phyloP scores from a whole-genome alignment of 37 sponge, comb jelly and placozoan species.

The Lycopodina hypogea region DNA sequence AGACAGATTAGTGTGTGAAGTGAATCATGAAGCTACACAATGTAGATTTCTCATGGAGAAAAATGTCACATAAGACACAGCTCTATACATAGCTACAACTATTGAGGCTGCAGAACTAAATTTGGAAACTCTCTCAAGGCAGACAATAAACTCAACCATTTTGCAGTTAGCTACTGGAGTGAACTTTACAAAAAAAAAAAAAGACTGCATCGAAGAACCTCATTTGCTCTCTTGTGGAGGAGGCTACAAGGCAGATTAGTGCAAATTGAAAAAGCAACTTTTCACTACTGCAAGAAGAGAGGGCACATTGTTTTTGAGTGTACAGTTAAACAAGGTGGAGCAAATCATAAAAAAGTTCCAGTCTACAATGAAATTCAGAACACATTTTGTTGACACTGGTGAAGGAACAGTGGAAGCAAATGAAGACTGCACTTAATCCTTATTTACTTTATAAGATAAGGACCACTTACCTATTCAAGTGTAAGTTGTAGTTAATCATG shows the following conservation, averaged over 20 bases:
- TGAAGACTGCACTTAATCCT: too few relatives aligned
- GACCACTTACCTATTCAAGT: background rate
- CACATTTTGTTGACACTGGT: background rate
- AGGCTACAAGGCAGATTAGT: conserved; percentile 1
- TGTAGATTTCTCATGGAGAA: conserved; percentile 6
- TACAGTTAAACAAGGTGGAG: background rate
- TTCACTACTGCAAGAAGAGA: conserved; percentile 24
- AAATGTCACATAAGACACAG: background rate
- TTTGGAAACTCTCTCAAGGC: too few relatives aligned
- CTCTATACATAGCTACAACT: background rate
- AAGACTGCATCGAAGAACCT: background rate
- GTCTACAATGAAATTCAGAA: background rate
- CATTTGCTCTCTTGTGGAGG: conserved; percentile 22
- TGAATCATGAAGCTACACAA: too few relatives aligned
- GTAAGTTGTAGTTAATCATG: too few relatives aligned
- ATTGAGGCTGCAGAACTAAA: background rate
- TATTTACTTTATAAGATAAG: background rate
- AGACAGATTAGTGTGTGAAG: too few relatives aligned
- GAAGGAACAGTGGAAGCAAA: conserved; percentile 1
- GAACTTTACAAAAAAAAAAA: background rate
- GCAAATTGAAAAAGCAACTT: conserved; percentile 16
- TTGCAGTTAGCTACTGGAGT: too few relatives aligned
- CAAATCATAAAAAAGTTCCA: background rate
- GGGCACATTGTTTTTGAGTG: too few relatives aligned
- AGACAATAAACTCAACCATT: too few relatives aligned